A percentile compares a stretch with the other conserved stretches of the same genome.
These are phyloP conservation scores for Corythucha ciliata DNA, from an alignment of 2,888 invertebrate species.

Conservation along the genomic window DNA sequence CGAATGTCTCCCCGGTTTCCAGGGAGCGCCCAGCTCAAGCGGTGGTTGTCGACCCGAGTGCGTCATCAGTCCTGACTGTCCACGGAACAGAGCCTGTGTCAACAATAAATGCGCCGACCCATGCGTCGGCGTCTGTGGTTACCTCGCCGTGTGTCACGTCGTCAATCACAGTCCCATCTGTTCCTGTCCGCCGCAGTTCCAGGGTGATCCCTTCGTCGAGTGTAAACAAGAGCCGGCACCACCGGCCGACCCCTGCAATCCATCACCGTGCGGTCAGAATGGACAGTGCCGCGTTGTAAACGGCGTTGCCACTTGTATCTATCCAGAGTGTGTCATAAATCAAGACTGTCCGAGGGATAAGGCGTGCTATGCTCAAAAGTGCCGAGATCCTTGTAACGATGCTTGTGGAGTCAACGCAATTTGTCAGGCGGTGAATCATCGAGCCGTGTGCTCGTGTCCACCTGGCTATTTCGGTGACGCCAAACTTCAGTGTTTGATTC, in stretches of 20 bases:
- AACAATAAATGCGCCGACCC: slow-evolving; percentile 48
- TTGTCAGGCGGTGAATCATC: slow-evolving; percentile 68
- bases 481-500: slow-evolving; percentile 55
- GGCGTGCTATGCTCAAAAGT: slow-evolving; percentile 72
- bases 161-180: slow-evolving; percentile 48
- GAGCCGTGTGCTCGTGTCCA: slow-evolving; percentile 75
- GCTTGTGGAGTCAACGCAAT: slow-evolving; percentile 77
- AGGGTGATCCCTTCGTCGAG: slow-evolving; percentile 59
- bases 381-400: slow-evolving; percentile 71
- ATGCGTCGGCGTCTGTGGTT: slow-evolving; percentile 50
- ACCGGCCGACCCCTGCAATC: slow-evolving; percentile 64
- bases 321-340: slow-evolving; percentile 80
- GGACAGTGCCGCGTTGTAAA: slow-evolving; percentile 69
- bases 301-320: slow-evolving; percentile 60
- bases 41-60: slow-evolving; percentile 47
- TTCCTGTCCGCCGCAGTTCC: slow-evolving; percentile 50
- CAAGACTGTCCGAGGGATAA: slow-evolving; percentile 76
- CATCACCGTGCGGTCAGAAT: slow-evolving; percentile 73
- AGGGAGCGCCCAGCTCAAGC: slow-evolving; percentile 50
- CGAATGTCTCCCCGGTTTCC: slow-evolving; percentile 45
- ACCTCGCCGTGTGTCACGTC: slow-evolving; percentile 59
- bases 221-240: slow-evolving; percentile 19
- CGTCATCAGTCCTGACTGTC: slow-evolving; percentile 47
- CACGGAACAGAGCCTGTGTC: slow-evolving; percentile 46
- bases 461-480: slow-evolving; percentile 67